Evolutionary conservation across 2,113 vertebrate species (phyloP), one percentile per base, ranked within the genome.

Genomic region (Misgurnus mizolepis): DNA sequence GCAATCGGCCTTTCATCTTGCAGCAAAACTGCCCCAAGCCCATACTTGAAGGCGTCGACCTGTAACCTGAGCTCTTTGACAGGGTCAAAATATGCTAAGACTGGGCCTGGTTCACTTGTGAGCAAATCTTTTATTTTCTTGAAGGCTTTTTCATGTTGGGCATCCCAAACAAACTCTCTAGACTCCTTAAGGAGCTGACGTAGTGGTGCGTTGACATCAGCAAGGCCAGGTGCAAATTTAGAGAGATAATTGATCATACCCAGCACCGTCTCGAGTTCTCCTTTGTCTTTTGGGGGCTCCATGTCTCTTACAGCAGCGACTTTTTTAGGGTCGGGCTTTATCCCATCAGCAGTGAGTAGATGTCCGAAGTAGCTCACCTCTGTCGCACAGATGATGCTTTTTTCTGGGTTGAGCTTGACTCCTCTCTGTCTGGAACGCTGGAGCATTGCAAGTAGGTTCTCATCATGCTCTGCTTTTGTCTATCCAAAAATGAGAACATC

Each of bases 171-270:
- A 2, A 79, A 79, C 49, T 65, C 61, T 66, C 18, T 79, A 6
- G 18, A 34, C 53, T 73, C 14, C 39, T 47, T 75, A 0, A 79
- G 64, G 9, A 75, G 50, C 49, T 81, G 50, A 1, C 49, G 66
- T 17, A 80, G 43, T 6, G 67, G 78, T 49, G 78, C 50, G 8
- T 82, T 83, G 15, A 70, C 22, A 5, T 70, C 11, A 11, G 76
- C 76, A 3, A 79, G 76, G 14, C 34, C 14, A 7, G 69, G 41
- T 40, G 79, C 70, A 76, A 81, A 83, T 40, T 39, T 79, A 22
- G 76, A 15, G 1, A 70, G 45, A n/a, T 80, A 80, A n/a, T n/a
- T n/a, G n/a, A n/a, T n/a, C n/a, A n/a, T n/a, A n/a, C n/a, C n/a
- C n/a, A n/a, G n/a, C n/a, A 76, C 49, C 5, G 62, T 55, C 12